Evolutionary conservation across 2,797 vertebrate genomes (phyloP), one percentile per base, ranked within the genome.

Genomic region (Chelonia mydas): DNA sequence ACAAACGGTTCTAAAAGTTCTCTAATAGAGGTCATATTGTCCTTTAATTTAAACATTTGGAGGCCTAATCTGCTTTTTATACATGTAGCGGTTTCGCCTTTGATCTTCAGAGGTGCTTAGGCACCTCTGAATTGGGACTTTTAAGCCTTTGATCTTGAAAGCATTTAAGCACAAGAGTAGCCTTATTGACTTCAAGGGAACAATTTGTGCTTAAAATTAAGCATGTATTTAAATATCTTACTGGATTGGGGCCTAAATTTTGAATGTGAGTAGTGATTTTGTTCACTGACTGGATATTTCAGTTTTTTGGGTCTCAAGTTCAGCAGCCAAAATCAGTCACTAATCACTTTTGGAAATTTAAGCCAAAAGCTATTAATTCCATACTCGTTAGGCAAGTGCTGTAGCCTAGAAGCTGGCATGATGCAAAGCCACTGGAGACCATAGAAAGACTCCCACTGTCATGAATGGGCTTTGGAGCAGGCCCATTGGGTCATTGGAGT

Each of bases 131-230:
- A 2, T 89, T 78, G 2, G 19, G 37, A 82, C 81, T 90, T 90
- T 93, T 90, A 86, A 90, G 84, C 21, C 10, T 87, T 80, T 92
- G 57, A 88, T 94, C 90, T 50, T 16, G 17, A 92, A 93, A 88
- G 57, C 81, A 81, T 74, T 91, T 79, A 41, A 41, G 23, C 12
- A 41, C 87, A 2, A 81, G 33, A 51, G 33, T 90, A 65, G 85
- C 59, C 28, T 85, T 79, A 21, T 0, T 23, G 51, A 74, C 45
- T 83, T 89, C 65, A 28, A 53, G 81, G 87, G 83, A 88, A 65
- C 21, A 88, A 13, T 10, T 55, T 47, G 27, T n/a, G 65, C 15
- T 68, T 68, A 37, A 68, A 68, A 33, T 21, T 68, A 76, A 76
- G 41, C 25, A 76, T 12, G 17, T 17, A 4, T 3, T 81, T 88